Conservation (phyloP, 2,797 vertebrate genomes). For the Cottoperca gobio region DNA sequence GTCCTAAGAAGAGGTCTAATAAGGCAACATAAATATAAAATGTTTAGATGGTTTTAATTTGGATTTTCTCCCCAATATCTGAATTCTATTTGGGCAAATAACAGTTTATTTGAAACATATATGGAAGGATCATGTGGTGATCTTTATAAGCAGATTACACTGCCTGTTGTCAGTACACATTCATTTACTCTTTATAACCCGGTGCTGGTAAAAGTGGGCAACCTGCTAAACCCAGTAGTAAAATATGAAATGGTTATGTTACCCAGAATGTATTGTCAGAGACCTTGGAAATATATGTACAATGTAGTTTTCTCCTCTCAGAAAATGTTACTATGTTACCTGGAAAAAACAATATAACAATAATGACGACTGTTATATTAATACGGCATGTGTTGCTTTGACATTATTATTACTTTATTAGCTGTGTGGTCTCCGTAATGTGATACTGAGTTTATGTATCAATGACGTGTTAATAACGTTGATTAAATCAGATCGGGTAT, state of each 20-base stretch:
- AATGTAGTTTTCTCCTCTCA: no score
- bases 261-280: background rate
- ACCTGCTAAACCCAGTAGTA: background rate
- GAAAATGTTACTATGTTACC: background rate
- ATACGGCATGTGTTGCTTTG: background rate
- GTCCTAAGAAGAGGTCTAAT: no score
- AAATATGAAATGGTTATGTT: background rate
- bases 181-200: no score
- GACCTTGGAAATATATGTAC: background rate
- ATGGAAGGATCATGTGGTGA: no score
- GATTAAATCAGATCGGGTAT: background rate
- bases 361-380: background rate
- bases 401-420: background rate
- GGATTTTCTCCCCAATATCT: no score
- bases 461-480: background rate
- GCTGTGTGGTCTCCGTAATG: background rate
- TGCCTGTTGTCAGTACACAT: no score
- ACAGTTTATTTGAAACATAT: no score
- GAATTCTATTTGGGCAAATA: no score
- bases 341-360: background rate
- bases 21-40: no score
- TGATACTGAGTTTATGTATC: background rate
- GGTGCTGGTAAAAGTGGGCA: no score
- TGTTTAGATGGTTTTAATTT: no score
- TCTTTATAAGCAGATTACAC: no score